phyloP scores from a whole-genome alignment of 1,140 invertebrate species.

The Oreohelix idahoensis region DNA sequence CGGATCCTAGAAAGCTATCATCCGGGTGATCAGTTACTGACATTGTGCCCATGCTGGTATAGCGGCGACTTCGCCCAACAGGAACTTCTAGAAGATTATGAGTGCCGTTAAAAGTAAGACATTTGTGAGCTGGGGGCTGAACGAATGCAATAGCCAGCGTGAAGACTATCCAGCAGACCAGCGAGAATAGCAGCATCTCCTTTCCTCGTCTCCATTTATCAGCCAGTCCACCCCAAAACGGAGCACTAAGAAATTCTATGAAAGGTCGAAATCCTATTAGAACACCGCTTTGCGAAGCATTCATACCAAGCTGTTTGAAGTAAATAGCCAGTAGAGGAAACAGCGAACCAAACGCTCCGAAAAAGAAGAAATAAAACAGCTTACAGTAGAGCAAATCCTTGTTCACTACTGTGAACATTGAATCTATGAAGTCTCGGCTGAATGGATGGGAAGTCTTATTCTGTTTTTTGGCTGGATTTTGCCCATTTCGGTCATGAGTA shows the following conservation, averaged over 20 bases:
- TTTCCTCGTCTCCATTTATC: slow-evolving; percentile 81
- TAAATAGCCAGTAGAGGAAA: slow-evolving; percentile 98
- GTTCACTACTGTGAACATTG: slow-evolving; percentile 65
- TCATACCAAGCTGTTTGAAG: slow-evolving; percentile 99
- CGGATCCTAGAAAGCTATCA: background rate
- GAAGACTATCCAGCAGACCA: slow-evolving; percentile 96
- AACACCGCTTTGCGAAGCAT: slow-evolving; percentile 93
- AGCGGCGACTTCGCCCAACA: slow-evolving; percentile 15
- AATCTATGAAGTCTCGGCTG: slow-evolving; percentile 66
- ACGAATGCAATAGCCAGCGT: slow-evolving; percentile 95
- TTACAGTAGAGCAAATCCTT: slow-evolving; percentile 69
- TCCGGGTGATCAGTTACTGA: background rate
- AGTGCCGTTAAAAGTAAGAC: slow-evolving; percentile 83
- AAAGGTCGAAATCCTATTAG: slow-evolving; percentile 86
- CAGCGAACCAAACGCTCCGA: slow-evolving; percentile 97
- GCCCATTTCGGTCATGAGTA: slow-evolving; percentile 18
- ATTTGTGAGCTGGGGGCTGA: slow-evolving; percentile 91
- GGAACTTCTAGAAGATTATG: slow-evolving; percentile 73
- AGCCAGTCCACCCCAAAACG: slow-evolving; percentile 96
- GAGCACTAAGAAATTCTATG: slow-evolving; percentile 96
- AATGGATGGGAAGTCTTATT: slow-evolving; percentile 74
- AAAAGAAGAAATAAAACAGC: slow-evolving; percentile 98
- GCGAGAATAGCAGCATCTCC: slow-evolving; percentile 86
- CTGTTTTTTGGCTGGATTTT: slow-evolving; percentile 41
- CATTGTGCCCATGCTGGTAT: background rate